These are phyloP conservation scores for Pseudomugil gertrudae DNA, from an alignment of 2,797 vertebrate species.

Conservation along the genomic window DNA sequence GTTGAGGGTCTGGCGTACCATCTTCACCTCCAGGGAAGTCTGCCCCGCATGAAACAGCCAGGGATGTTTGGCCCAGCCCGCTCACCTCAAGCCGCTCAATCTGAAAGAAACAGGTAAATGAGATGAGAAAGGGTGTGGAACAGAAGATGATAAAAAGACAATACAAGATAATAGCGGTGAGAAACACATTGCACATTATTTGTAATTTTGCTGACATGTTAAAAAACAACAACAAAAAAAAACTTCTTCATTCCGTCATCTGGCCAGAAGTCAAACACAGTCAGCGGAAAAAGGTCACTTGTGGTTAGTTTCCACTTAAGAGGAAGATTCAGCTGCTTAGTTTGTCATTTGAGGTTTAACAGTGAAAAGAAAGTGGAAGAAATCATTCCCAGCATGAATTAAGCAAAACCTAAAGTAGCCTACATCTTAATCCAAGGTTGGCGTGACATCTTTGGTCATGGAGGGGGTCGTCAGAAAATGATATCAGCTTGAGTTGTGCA, in stretches of 20 bases:
- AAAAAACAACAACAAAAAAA: constrained; percentile 23
- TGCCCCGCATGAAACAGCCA: constrained; percentile 84
- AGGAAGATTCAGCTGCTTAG: constrained; percentile 25
- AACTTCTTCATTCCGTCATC: constrained; percentile 57
- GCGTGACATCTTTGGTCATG: constrained; percentile 1
- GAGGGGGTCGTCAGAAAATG: neutral
- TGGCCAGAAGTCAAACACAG: constrained; percentile 21
- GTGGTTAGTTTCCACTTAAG: constrained; percentile 43
- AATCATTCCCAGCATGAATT: neutral
- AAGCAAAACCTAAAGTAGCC: neutral
- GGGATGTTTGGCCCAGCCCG: constrained; percentile 80
- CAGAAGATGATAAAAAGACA: constrained; percentile 7
- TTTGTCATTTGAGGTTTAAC: constrained; percentile 19
- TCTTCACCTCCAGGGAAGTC: constrained; percentile 89
- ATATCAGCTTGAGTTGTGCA: constrained; percentile 1
- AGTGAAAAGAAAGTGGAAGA: constrained; percentile 56
- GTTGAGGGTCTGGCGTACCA: constrained; percentile 89
- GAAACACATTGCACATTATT: constrained; percentile 32
- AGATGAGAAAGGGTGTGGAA: neutral
- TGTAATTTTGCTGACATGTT: constrained; percentile 62
- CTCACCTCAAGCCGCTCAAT: constrained; percentile 94
- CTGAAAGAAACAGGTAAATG: constrained; percentile 67
- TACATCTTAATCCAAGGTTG: neutral
- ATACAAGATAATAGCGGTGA: constrained; percentile 18
- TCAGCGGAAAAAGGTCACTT: constrained; percentile 35